These are phyloP conservation scores for Hoplodrina ambigua DNA, from an alignment of 2,888 invertebrate species.

Conservation along the genomic window DNA sequence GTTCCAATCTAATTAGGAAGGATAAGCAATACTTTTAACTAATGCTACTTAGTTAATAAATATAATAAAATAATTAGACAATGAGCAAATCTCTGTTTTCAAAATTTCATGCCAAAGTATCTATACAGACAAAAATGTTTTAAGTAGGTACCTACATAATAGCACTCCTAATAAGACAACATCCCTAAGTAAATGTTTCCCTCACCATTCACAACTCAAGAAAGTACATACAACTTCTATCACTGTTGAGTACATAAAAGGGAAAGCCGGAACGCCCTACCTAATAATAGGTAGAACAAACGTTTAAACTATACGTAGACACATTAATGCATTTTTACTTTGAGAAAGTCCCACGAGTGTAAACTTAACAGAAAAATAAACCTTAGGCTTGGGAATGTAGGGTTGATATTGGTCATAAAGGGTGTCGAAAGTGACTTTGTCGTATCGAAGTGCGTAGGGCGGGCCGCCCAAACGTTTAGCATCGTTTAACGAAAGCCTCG, in stretches of 20 bases:
- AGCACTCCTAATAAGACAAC: neutral
- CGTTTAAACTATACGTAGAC: slow-evolving; percentile 85
- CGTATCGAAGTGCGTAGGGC: slow-evolving; percentile 83
- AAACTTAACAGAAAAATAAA: slow-evolving; percentile 42
- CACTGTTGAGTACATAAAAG: slow-evolving; percentile 49
- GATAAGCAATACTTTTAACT: no score
- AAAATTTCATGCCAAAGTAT: neutral
- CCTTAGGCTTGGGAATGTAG: slow-evolving; percentile 64
- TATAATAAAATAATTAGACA: no score
- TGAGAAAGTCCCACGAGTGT: slow-evolving; percentile 75
- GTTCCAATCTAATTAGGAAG: no score
- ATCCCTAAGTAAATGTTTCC: neutral
- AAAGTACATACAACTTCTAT: slow-evolving; percentile 27
- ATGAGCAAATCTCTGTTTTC: no score
- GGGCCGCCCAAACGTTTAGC: slow-evolving; percentile 91
- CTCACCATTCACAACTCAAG: slow-evolving; percentile 18
- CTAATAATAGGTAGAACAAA: slow-evolving; percentile 78
- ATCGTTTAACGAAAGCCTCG: slow-evolving; percentile 87
- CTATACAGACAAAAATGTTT: neutral
- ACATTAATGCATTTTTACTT: slow-evolving; percentile 73
- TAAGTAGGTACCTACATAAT: neutral
- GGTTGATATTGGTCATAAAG: slow-evolving; percentile 65
- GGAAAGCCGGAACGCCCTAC: slow-evolving; percentile 79
- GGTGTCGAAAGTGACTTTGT: slow-evolving; percentile 68
- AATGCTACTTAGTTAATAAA: no score